Conservation (phyloP, 2,113 vertebrate genomes). For the Camelus bactrianus region DNA sequence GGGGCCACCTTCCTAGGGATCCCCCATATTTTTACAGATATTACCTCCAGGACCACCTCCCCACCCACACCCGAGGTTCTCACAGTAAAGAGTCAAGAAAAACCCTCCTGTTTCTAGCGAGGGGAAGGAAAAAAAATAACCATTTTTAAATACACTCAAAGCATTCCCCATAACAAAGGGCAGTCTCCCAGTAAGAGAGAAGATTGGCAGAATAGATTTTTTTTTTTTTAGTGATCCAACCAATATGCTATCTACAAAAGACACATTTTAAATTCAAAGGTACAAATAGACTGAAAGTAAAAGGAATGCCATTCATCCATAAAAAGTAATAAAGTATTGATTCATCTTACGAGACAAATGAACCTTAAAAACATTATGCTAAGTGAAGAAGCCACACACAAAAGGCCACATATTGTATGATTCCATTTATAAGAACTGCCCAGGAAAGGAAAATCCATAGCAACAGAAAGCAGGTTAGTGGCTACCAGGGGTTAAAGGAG, state of each 20-base stretch:
- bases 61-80: neutral
- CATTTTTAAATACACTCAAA: neutral
- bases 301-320: neutral
- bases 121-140: neutral
- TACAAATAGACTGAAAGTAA: neutral
- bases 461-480: neutral
- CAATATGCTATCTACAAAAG: neutral
- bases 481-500: neutral
- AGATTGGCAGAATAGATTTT: neutral
- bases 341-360: neutral
- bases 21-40: neutral
- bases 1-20: neutral
- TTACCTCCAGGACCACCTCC: neutral
- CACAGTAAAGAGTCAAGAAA: constrained; percentile 5
- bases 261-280: neutral
- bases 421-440: neutral
- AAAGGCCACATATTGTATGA: neutral
- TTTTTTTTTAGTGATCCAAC: neutral
- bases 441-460: neutral
- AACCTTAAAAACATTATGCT: neutral
- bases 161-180: neutral
- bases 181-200: neutral
- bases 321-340: neutral
- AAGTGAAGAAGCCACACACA: neutral
- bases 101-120: neutral